Evolutionary conservation across 2,113 vertebrate species (phyloP).

Genomic region (Lichenostomus cassidix): DNA sequence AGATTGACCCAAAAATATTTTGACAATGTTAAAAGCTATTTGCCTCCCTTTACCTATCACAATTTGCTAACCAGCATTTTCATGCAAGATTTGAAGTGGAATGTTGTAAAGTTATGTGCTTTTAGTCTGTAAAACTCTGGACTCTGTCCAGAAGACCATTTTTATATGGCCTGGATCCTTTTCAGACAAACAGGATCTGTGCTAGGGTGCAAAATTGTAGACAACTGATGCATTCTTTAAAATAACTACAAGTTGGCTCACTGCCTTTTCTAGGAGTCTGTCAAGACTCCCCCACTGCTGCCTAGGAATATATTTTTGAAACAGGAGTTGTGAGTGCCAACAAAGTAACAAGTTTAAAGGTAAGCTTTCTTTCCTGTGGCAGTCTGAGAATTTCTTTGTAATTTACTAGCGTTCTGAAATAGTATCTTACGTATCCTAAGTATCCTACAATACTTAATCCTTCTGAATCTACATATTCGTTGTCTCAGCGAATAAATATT

Average conservation of each 20-base stretch:
- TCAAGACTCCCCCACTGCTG: not conserved
- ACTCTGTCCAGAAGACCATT: slow-evolving; percentile 6
- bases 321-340: not conserved
- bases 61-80: slow-evolving; percentile 38
- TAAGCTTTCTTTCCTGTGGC: not conserved
- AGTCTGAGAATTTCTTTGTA: not conserved
- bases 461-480: not conserved
- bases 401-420: not conserved
- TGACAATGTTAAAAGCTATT: not conserved
- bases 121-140: slow-evolving; percentile 30
- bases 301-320: not conserved
- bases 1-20: not conserved
- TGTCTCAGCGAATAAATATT: not conserved
- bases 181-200: slow-evolving; percentile 50
- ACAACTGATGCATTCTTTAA: slow-evolving; percentile 59
- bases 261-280: slow-evolving; percentile 29
- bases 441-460: not conserved
- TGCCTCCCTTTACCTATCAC: not conserved
- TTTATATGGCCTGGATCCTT: slow-evolving; percentile 51
- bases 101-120: slow-evolving; percentile 32
- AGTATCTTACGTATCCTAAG: too few relatives aligned
- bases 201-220: slow-evolving; percentile 48
- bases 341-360: slow-evolving; percentile 5
- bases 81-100: slow-evolving; percentile 38
- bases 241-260: slow-evolving; percentile 1